These are phyloP conservation scores for Habropoda laboriosa DNA, from an alignment of 1,140 invertebrate species.

Conservation along the genomic window DNA sequence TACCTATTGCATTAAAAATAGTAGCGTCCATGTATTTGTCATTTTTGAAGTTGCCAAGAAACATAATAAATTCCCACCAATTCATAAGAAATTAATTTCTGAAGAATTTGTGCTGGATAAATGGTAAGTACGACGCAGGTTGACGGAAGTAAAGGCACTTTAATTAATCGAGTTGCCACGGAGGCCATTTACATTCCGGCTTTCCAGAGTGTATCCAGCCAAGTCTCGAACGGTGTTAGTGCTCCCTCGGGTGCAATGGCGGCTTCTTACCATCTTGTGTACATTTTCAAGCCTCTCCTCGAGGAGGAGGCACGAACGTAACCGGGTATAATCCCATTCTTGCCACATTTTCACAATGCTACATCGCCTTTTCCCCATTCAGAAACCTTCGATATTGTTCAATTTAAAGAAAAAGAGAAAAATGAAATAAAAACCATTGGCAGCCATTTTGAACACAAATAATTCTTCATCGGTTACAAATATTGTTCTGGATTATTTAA, in stretches of 20 bases:
- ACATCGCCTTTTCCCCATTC: too few relatives aligned
- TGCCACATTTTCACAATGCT: constrained; percentile 14
- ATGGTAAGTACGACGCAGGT: background rate
- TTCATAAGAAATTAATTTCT: too few relatives aligned
- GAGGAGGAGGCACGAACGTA: constrained; percentile 10
- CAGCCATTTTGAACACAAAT: background rate
- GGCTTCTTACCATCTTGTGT: constrained; percentile 60
- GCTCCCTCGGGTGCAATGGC: constrained; percentile 70
- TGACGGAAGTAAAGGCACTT: constrained; percentile 53
- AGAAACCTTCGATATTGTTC: background rate
- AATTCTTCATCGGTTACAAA: background rate
- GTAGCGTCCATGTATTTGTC: too few relatives aligned
- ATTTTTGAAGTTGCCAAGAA: too few relatives aligned
- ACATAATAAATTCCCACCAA: background rate
- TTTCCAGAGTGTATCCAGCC: constrained; percentile 59
- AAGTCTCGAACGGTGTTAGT: constrained; percentile 60
- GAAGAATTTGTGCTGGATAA: too few relatives aligned
- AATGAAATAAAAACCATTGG: too few relatives aligned
- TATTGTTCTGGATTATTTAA: too few relatives aligned
- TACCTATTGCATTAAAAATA: too few relatives aligned
- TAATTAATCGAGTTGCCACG: constrained; percentile 76
- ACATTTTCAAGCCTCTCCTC: constrained; percentile 41
- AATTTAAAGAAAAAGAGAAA: background rate
- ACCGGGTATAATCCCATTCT: constrained; percentile 18
- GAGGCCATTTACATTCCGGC: constrained; percentile 71